Evolutionary conservation across 2,113 vertebrate species (phyloP), one percentile per base, ranked within the genome.

Genomic region (Cebus imitator): DNA sequence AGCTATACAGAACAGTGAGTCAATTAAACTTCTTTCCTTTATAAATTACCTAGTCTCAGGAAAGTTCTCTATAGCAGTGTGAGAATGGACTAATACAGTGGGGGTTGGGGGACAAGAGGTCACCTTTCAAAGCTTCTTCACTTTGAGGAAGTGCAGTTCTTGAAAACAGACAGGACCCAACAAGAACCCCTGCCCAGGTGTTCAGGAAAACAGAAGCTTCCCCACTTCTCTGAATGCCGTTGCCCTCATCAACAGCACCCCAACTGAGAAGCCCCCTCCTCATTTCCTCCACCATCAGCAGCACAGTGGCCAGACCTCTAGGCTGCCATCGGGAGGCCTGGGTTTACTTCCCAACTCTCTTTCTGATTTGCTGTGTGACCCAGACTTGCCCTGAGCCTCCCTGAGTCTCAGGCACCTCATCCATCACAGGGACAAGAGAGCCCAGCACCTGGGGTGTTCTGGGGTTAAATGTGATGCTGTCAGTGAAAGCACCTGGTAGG

Each of bases 201-300:
- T 21, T 48, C 55, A 45, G 35, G 82, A 68, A 37, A 80, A 93
- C 8, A 57, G 83, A 37, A 70, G 3, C 8, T 12, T 9, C 13
- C 27, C 21, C 2, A 0, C 14, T 0, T 1, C 79, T 40, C 27
- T 0, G 8, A 81, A 5, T 7, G 52, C 30, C 12, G 10, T 10
- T 10, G 10, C 1, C 32, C 76, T 58, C 18, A 0, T 1, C 94
- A 40, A 23, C 18, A 90, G 43, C n/a, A 11, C 43, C 35, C 30
- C 9, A 1, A n/a, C 0, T 8, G 37, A 64, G n/a, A 92, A 23
- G 27, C 4, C 52, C 45, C 45, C 40, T 9, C 45, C 27, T 4
- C 23, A 6, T 45, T 32, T 68, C 81, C 17, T 66, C 45, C 35
- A n/a, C 30, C 18, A 13, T n/a, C 61, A 40, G 68, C 4, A 84